phyloP scores from a whole-genome alignment of 2,888 invertebrate genomes.

The Caenorhabditis japonica region DNA sequence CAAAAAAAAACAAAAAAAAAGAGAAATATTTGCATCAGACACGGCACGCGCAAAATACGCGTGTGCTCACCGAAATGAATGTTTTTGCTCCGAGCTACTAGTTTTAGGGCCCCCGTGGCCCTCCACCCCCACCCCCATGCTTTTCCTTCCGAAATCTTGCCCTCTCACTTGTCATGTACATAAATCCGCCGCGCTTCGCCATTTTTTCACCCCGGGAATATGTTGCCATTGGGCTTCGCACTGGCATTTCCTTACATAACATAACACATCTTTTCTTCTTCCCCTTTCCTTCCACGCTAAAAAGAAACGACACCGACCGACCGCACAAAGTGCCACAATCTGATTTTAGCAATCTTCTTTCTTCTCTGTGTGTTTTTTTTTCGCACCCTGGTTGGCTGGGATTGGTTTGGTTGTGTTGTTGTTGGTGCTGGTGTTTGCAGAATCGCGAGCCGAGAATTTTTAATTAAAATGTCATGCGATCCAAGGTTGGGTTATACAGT shows the following conservation, averaged over 20 bases:
- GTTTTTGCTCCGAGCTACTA: slow-evolving; percentile 21
- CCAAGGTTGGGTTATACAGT: too few relatives aligned
- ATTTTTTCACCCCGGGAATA: slow-evolving; percentile 29
- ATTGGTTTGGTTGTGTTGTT: neutral
- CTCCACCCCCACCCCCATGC: slow-evolving; percentile 5
- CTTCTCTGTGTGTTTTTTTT: slow-evolving; percentile 14
- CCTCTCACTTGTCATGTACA: slow-evolving; percentile 52
- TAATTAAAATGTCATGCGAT: too few relatives aligned
- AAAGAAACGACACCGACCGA: slow-evolving; percentile 46
- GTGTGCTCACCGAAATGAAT: slow-evolving; percentile 14
- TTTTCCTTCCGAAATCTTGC: slow-evolving; percentile 37
- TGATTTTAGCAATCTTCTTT: slow-evolving; percentile 41
- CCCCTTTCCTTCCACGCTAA: neutral
- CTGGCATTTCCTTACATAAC: too few relatives aligned
- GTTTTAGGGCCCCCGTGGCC: slow-evolving; percentile 34
- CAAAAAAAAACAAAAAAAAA: slow-evolving; percentile 25
- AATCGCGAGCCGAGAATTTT: too few relatives aligned
- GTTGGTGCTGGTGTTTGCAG: too few relatives aligned
- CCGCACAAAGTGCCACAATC: slow-evolving; percentile 38
- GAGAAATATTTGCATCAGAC: slow-evolving; percentile 17
- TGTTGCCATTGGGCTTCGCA: slow-evolving; percentile 37
- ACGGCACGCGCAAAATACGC: neutral
- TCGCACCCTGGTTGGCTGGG: neutral
- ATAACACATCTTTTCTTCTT: slow-evolving; percentile 28
- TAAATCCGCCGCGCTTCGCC: slow-evolving; percentile 34